These are phyloP conservation scores for Poeciliopsis prolifica DNA, from an alignment of 2,113 vertebrate genomes.

Conservation along the genomic window DNA sequence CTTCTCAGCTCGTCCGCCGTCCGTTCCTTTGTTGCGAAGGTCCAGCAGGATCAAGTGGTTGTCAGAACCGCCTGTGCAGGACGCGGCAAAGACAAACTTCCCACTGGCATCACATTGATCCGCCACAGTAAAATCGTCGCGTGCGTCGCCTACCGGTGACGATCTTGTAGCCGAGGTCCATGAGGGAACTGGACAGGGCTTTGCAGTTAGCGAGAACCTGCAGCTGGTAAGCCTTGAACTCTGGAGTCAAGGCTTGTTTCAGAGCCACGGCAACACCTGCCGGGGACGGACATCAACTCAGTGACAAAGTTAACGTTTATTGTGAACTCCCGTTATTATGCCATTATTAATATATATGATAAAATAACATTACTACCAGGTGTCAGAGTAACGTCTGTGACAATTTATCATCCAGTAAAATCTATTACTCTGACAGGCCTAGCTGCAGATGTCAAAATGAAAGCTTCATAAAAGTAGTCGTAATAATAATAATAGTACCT, in stretches of 20 bases:
- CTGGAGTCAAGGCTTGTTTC: constrained; percentile 89
- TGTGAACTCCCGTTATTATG: too few relatives aligned
- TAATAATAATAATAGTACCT: constrained; percentile 71
- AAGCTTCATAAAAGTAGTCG: not conserved
- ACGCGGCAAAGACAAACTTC: not conserved
- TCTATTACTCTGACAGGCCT: too few relatives aligned
- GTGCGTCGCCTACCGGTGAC: constrained; percentile 84
- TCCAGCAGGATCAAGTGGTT: constrained; percentile 95
- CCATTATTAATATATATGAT: too few relatives aligned
- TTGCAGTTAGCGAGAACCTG: constrained; percentile 92
- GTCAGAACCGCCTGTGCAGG: constrained; percentile 89
- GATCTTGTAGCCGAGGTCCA: constrained; percentile 87
- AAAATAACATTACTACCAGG: too few relatives aligned
- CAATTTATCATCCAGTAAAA: too few relatives aligned
- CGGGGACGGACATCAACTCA: not conserved
- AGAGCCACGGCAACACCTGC: constrained; percentile 92
- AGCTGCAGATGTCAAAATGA: not conserved
- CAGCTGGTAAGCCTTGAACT: constrained; percentile 90
- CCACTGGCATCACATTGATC: not conserved
- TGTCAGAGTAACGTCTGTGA: too few relatives aligned
- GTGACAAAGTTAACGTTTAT: not conserved
- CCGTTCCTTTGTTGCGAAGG: constrained; percentile 88
- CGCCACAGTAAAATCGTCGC: not conserved
- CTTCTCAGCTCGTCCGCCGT: constrained; percentile 92
- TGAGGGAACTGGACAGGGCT: constrained; percentile 76